These are phyloP conservation scores for Riparia riparia DNA, from an alignment of 2,113 vertebrate species.

Conservation along the genomic window DNA sequence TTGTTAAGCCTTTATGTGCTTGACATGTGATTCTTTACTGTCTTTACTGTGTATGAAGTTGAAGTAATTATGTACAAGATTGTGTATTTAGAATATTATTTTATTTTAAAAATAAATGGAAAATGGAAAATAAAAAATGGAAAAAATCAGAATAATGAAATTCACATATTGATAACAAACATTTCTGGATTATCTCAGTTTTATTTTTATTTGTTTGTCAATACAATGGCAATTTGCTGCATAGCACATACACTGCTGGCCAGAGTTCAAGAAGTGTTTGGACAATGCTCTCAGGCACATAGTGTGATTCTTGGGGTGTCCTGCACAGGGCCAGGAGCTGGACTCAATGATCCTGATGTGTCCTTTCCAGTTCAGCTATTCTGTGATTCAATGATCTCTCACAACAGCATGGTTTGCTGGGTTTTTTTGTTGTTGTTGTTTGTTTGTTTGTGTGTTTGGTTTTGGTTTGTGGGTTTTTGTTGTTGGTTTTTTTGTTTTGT, in stretches of 20 bases:
- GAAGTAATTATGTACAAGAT: not conserved
- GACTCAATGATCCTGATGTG: not conserved
- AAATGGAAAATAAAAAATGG: no score
- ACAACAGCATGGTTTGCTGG: not conserved
- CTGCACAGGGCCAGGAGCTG: not conserved
- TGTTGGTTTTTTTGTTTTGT: no score
- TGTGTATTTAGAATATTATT: not conserved
- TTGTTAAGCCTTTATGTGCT: not conserved
- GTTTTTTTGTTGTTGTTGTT: no score
- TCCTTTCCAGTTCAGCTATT: not conserved
- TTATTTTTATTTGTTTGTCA: not conserved
- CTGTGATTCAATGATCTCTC: not conserved
- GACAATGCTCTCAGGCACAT: not conserved
- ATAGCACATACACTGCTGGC: rapidly evolving
- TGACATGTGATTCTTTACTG: not conserved
- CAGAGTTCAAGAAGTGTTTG: not conserved
- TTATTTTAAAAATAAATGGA: no score
- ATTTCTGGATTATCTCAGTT: not conserved
- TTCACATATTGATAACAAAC: not conserved
- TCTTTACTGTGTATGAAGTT: not conserved
- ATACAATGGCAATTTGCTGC: not conserved
- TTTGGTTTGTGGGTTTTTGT: no score
- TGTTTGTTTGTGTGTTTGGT: no score
- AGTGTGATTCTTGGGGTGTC: not conserved
- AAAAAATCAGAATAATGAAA: not conserved